Conservation (phyloP, 2,113 vertebrate genomes). For the Xerus inauris region DNA sequence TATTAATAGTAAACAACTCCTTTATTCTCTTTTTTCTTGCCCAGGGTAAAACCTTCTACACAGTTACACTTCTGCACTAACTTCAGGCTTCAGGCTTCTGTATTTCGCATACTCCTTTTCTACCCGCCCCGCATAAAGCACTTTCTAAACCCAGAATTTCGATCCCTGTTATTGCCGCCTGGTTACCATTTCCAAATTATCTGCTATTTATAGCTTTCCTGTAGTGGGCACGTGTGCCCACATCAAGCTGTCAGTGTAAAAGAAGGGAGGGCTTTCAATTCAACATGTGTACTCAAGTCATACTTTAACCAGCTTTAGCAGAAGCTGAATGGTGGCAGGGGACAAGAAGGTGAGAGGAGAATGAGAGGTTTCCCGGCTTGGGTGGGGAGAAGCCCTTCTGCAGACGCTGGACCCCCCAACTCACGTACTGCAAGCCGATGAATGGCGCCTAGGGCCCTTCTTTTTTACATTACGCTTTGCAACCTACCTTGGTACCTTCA, state of each 20-base stretch:
- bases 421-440: constrained; percentile 72
- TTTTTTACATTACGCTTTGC: constrained; percentile 60
- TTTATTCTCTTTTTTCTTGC: background rate
- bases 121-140: background rate
- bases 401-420: constrained; percentile 41
- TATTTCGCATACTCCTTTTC: background rate
- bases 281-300: constrained; percentile 42
- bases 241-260: constrained; percentile 54
- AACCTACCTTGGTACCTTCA: constrained; percentile 83
- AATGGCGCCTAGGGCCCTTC: constrained; percentile 80
- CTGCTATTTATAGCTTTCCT: constrained; percentile 77
- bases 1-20: constrained; percentile 42
- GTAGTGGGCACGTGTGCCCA: constrained; percentile 74
- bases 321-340: background rate
- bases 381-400: constrained; percentile 28
- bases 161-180: constrained; percentile 4
- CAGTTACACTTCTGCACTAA: constrained; percentile 4
- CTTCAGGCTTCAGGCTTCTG: constrained; percentile 26
- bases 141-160: background rate
- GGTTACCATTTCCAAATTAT: background rate
- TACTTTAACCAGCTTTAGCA: constrained; percentile 16
- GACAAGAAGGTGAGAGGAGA: background rate
- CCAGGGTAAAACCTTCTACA: background rate
- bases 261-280: constrained; percentile 49
- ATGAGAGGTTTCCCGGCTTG: background rate